Evolutionary conservation across 2,797 vertebrate genomes (phyloP), one percentile per base, ranked within the genome.

Genomic region (Arvicola amphibius): DNA sequence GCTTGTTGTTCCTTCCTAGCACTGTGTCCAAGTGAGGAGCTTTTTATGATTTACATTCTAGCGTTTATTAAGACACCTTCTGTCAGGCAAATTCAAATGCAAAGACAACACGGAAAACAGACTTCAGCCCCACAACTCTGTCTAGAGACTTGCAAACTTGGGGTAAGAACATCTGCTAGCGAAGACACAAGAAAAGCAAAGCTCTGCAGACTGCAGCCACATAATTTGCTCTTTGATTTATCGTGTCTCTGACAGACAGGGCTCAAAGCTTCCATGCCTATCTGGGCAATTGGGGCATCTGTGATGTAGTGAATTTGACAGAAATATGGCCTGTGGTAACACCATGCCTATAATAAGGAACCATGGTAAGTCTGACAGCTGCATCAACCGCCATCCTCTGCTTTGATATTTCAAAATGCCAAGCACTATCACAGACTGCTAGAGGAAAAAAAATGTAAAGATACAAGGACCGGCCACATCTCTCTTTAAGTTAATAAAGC

Each of bases 201-300:
- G 97, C 94, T 95, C 96, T 92, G 85, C 21, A 71, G 84, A 92
- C 83, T 32, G 56, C 59, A 91, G 74, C 73, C 87, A 83, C 90
- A 91, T 76, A 94, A 97, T 78, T 97, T 97, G 87, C 95, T 98
- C 95, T 97, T 97, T 98, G 97, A 98, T 98, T 98, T 98, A 98
- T 96, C 96, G 61, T 76, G 92, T 88, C 95, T 95, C 96, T 97
- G 98, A 94, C 96, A 96, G 97, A 94, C 96, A 96, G 51, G 46
- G 86, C 90, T 97, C 97, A 91, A 94, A 98, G 97, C 92, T 97
- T 95, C 17, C 4, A 94, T 94, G 96, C 97, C 92, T 96, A 97
- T 96, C 94, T 95, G 93, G 83, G 89, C 96, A 98, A 97, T 76
- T 97, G 96, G 90, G 97, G 97, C 92, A 98, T 96, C 88, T 69